Evolutionary conservation across 2,888 invertebrate genomes (phyloP).

Genomic region (Lasioglossum malachurum): DNA sequence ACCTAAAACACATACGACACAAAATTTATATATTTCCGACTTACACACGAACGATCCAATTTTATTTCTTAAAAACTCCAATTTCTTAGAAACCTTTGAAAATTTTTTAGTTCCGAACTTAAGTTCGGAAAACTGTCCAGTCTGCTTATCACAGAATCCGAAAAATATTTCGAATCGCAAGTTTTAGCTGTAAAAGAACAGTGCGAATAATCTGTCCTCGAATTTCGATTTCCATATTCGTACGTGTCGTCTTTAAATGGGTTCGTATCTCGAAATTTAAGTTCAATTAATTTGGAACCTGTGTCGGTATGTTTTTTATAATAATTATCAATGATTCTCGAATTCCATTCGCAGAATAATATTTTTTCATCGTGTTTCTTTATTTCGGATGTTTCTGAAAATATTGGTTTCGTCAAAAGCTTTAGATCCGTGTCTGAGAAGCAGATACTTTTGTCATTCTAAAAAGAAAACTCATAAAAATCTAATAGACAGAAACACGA

Average conservation of each 20-base stretch:
- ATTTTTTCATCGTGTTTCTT: slow-evolving; percentile 2
- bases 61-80: neutral
- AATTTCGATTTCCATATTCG: slow-evolving; percentile 12
- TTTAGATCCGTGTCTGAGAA: slow-evolving; percentile 47
- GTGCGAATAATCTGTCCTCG: slow-evolving; percentile 18
- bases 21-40: neutral
- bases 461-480: slow-evolving; percentile 10
- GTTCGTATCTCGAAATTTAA: slow-evolving; percentile 26
- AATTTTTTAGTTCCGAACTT: neutral
- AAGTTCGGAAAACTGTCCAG: neutral
- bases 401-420: slow-evolving; percentile 33
- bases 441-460: slow-evolving; percentile 29
- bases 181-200: slow-evolving; percentile 11
- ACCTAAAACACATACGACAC: slow-evolving; percentile 23
- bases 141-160: slow-evolving; percentile 18
- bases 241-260: neutral
- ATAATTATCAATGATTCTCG: slow-evolving; percentile 17
- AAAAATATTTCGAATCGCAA: slow-evolving; percentile 36
- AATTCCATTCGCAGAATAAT: slow-evolving; percentile 24
- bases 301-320: slow-evolving; percentile 7
- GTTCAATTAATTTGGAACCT: slow-evolving; percentile 46
- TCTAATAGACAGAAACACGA: neutral
- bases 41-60: neutral
- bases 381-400: slow-evolving; percentile 7
- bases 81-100: slow-evolving; percentile 25